A percentile compares a stretch with the other conserved stretches of the same genome.
phyloP scores from a whole-genome alignment of 2,888 invertebrate species.

The Prosopocoilus inquinatus region DNA sequence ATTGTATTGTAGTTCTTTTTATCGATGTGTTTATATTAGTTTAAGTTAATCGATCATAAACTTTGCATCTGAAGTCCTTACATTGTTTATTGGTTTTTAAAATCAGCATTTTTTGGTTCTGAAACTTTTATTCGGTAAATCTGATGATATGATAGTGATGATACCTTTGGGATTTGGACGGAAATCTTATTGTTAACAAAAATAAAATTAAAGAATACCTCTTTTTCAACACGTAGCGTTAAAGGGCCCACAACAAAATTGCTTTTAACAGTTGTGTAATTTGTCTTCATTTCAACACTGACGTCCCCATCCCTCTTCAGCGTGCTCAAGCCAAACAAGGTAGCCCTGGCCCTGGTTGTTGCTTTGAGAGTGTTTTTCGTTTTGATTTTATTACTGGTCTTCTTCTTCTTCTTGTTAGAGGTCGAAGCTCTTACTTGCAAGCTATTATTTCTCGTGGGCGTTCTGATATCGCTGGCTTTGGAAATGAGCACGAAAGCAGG shows the following conservation, averaged over 20 bases:
- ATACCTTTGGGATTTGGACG: too few species aligned
- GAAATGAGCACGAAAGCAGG: constrained; percentile 46
- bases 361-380: constrained; percentile 54
- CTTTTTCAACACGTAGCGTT: constrained; percentile 74
- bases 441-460: constrained; percentile 6
- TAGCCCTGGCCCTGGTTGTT: constrained; percentile 70
- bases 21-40: too few species aligned
- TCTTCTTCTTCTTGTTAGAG: constrained; percentile 39
- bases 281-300: constrained; percentile 72
- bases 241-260: constrained; percentile 80
- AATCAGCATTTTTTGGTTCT: too few species aligned
- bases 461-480: constrained; percentile 34
- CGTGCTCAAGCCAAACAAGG: constrained; percentile 76
- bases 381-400: constrained; percentile 44
- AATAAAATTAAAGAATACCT: constrained; percentile 50
- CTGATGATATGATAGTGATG: too few species aligned
- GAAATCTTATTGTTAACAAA: too few species aligned
- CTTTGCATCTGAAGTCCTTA: too few species aligned
- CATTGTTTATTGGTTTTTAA: too few species aligned
- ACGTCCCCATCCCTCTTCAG: constrained; percentile 79
- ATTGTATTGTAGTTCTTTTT: too few species aligned
- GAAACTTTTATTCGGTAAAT: too few species aligned
- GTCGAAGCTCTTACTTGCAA: constrained; percentile 25
- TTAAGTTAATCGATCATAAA: too few species aligned
- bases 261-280: constrained; percentile 79